A percentile compares a stretch with the other conserved stretches of the same genome.
Evolutionary conservation across 1,140 invertebrate species (phyloP).

Genomic region (Nylanderia fulva): DNA sequence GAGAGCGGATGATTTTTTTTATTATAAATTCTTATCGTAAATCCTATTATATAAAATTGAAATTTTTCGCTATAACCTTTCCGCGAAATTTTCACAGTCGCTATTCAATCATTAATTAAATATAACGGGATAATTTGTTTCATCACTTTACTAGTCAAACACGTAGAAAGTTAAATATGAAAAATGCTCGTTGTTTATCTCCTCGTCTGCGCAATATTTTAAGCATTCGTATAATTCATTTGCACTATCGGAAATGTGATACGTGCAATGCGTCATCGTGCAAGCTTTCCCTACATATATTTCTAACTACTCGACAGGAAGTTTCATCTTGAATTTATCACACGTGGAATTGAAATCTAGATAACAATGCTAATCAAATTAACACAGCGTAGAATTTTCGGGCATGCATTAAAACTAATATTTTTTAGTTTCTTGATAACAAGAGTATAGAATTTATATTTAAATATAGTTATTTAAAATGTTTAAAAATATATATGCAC

Average conservation of each 20-base stretch:
- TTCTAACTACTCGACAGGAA: constrained; percentile 26
- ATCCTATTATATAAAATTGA: constrained; percentile 25
- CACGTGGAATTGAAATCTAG: constrained; percentile 8
- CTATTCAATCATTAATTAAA: constrained; percentile 32
- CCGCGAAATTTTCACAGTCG: background rate
- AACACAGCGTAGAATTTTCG: background rate
- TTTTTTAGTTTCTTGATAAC: background rate
- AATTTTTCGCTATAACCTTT: constrained; percentile 16
- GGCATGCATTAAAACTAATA: background rate
- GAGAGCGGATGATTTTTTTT: background rate
- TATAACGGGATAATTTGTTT: constrained; percentile 21
- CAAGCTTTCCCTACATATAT: constrained; percentile 6
- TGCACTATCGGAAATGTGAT: constrained; percentile 24
- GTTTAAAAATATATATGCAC: too few species aligned
- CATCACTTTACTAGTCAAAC: background rate
- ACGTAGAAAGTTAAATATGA: constrained; percentile 36
- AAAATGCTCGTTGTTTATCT: constrained; percentile 40
- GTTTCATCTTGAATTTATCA: constrained; percentile 7
- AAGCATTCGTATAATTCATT: constrained; percentile 41
- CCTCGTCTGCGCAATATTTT: constrained; percentile 23
- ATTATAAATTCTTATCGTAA: too few species aligned
- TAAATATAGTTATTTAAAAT: background rate
- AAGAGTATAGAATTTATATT: background rate
- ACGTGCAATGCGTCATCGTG: constrained; percentile 6
- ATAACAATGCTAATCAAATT: constrained; percentile 27